These are phyloP conservation scores for Drosophila ercepeae DNA, from an alignment of 1,140 invertebrate genomes.

Conservation along the genomic window DNA sequence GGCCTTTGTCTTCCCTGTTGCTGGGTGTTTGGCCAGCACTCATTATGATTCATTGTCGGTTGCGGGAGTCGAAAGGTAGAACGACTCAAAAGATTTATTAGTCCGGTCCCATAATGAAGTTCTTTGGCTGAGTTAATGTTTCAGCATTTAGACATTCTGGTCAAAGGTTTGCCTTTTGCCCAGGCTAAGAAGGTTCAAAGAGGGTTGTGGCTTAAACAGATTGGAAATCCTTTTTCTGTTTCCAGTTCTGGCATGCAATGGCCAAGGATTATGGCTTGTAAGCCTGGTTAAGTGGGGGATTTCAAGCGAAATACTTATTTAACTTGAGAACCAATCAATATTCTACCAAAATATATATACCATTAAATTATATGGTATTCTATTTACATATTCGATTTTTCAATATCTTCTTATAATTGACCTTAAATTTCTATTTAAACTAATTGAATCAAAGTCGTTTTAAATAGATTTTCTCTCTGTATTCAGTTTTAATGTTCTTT, in stretches of 20 bases:
- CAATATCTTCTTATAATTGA: too few species aligned
- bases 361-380: too few species aligned
- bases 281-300: not conserved
- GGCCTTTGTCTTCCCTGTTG: slow-evolving; percentile 28
- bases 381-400: too few species aligned
- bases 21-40: slow-evolving; percentile 19
- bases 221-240: slow-evolving; percentile 19
- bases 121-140: slow-evolving; percentile 70
- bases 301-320: slow-evolving; percentile 1
- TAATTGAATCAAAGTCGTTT: too few species aligned
- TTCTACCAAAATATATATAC: too few species aligned
- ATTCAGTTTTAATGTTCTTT: not conserved
- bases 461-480: not conserved
- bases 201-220: slow-evolving; percentile 8
- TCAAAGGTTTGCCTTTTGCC: slow-evolving; percentile 15
- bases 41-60: slow-evolving; percentile 75
- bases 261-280: slow-evolving; percentile 18
- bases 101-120: slow-evolving; percentile 62
- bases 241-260: slow-evolving; percentile 1
- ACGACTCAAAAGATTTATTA: slow-evolving; percentile 72
- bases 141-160: slow-evolving; percentile 42
- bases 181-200: not conserved
- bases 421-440: not conserved
- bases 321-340: not conserved
- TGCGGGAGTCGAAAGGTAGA: slow-evolving; percentile 66